Percentiles rank a stretch among this genome's conserved stretches.
phyloP scores from a whole-genome alignment of 2,797 vertebrate species.

The Oreochromis mossambicus region DNA sequence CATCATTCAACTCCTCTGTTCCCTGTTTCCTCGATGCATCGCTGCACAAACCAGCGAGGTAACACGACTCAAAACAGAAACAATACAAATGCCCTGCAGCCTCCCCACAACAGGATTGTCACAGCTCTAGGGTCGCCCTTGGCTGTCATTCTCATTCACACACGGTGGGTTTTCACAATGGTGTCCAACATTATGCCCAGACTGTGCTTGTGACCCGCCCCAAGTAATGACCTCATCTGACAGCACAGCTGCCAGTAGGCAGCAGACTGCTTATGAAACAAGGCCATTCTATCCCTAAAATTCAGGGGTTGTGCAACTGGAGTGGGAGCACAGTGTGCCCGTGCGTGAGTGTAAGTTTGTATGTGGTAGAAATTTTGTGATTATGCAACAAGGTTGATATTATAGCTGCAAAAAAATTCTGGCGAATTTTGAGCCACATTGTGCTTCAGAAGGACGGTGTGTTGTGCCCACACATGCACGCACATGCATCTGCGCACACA shows the following conservation, averaged over 20 bases:
- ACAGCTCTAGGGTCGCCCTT: conserved; percentile 1
- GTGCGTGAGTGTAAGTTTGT: conserved; percentile 45
- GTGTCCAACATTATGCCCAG: conserved; percentile 28
- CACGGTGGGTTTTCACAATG: conserved; percentile 34
- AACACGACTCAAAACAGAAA: conserved; percentile 27
- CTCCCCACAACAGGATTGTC: not conserved
- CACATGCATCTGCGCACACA: not conserved
- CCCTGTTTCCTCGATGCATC: conserved; percentile 30
- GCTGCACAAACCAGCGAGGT: conserved; percentile 16
- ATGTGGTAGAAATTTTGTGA: conserved; percentile 28
- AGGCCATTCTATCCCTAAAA: conserved; percentile 62
- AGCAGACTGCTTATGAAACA: conserved; percentile 66
- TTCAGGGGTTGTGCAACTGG: conserved; percentile 65
- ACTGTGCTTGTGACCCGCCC: conserved; percentile 37
- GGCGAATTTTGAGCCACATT: not conserved
- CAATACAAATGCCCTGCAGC: conserved; percentile 2
- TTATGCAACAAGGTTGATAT: conserved; percentile 60
- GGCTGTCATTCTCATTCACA: conserved; percentile 32
- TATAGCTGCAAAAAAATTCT: conserved; percentile 31
- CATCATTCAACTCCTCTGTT: conserved; percentile 32
- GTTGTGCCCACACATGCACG: not conserved
- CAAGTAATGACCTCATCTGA: conserved; percentile 64
- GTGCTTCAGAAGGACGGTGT: conserved; percentile 1
- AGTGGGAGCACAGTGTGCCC: conserved; percentile 44
- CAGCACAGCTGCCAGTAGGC: conserved; percentile 63